Conservation (phyloP, 2,888 invertebrate genomes). For the Piscicola geometra region DNA sequence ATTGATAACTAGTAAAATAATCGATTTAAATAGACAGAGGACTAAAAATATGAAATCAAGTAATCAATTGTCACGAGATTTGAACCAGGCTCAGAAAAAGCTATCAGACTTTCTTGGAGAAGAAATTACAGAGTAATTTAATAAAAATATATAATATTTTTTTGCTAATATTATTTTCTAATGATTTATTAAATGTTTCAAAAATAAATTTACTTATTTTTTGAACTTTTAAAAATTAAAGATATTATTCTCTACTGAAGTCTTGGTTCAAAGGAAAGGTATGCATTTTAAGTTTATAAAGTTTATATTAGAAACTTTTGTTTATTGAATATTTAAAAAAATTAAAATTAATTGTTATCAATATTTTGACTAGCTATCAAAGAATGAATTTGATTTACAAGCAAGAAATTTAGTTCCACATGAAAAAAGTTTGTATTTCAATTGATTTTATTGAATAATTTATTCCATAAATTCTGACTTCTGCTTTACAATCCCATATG, state of each 20-base stretch:
- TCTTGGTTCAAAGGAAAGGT: slow-evolving; percentile 56
- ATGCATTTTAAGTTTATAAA: slow-evolving; percentile 21
- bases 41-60: no score
- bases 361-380: slow-evolving; percentile 60
- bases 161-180: background rate
- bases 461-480: background rate
- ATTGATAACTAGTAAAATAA: no score
- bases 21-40: no score
- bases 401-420: slow-evolving; percentile 69
- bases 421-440: slow-evolving; percentile 54
- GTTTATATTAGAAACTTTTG: background rate
- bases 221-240: no score
- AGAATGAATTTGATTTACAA: slow-evolving; percentile 77
- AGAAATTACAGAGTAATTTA: background rate
- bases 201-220: no score
- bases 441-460: background rate
- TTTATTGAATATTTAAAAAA: background rate
- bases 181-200: no score
- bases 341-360: slow-evolving; percentile 4
- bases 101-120: background rate
- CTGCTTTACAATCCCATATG: background rate
- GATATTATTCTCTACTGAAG: slow-evolving; percentile 54
- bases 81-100: slow-evolving; percentile 8
- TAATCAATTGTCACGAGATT: background rate
- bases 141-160: no score